Conservation (phyloP, 2,888 invertebrate genomes). For the Scaptodrosophila latifasciaeformis region DNA sequence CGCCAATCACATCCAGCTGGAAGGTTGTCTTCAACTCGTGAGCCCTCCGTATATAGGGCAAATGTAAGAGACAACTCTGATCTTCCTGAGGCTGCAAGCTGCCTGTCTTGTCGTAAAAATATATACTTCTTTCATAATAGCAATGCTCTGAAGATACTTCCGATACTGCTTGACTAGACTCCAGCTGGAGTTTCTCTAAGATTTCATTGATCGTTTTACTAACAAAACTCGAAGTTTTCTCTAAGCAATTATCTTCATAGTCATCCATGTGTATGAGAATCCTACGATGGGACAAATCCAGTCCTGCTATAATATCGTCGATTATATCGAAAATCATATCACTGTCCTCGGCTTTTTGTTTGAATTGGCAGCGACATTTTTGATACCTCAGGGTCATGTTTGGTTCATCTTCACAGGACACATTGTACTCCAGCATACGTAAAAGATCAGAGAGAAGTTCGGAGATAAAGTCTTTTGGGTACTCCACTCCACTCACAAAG, state of each 20-base stretch:
- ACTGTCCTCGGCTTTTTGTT: constrained; percentile 23
- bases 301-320: constrained; percentile 54
- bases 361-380: constrained; percentile 50
- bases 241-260: background rate
- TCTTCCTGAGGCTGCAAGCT: constrained; percentile 20
- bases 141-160: constrained; percentile 55
- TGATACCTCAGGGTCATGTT: constrained; percentile 58
- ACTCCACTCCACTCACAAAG: constrained; percentile 46
- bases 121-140: constrained; percentile 46
- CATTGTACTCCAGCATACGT: constrained; percentile 55
- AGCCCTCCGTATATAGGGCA: constrained; percentile 34
- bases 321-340: constrained; percentile 46
- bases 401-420: constrained; percentile 39
- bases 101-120: constrained; percentile 63
- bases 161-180: constrained; percentile 60
- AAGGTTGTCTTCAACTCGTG: constrained; percentile 47
- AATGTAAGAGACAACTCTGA: constrained; percentile 35
- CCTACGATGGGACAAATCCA: constrained; percentile 53
- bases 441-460: constrained; percentile 63
- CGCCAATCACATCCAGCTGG: constrained; percentile 57
- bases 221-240: constrained; percentile 36
- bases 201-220: constrained; percentile 41
- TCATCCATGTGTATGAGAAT: constrained; percentile 28
- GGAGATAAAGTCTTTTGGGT: constrained; percentile 41
- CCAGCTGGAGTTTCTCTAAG: constrained; percentile 49